phyloP scores from a whole-genome alignment of 2,113 vertebrate genomes.

The Antigone vipio region DNA sequence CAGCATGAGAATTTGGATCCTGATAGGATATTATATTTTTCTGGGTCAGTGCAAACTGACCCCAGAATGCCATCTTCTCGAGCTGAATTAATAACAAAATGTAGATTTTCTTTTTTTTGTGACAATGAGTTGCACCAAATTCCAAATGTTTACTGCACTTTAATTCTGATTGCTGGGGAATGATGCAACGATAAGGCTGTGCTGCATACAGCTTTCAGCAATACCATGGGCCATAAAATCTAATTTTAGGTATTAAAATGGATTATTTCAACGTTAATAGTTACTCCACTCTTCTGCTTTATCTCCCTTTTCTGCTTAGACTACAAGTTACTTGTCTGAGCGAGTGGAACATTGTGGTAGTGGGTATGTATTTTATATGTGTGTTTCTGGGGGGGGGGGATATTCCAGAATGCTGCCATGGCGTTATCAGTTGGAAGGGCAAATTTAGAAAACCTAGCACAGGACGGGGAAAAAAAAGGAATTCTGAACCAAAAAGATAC shows the following conservation, averaged over 20 bases:
- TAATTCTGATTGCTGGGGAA: slow-evolving; percentile 1
- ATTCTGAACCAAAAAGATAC: neutral
- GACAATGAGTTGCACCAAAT: neutral
- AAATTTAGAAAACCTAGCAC: neutral
- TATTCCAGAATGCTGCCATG: neutral
- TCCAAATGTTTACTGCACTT: neutral
- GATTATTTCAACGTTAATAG: slow-evolving; percentile 11
- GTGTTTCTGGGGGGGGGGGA: neutral
- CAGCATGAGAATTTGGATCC: neutral
- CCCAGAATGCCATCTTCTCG: neutral
- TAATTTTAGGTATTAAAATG: slow-evolving; percentile 36
- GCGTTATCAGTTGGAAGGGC: neutral
- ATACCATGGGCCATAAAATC: slow-evolving; percentile 1
- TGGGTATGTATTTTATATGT: neutral
- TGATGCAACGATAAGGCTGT: neutral
- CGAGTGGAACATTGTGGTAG: neutral
- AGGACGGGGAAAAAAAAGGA: neutral
- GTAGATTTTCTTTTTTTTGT: neutral
- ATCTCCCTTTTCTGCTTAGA: neutral
- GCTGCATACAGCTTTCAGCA: neutral
- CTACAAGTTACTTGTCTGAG: neutral
- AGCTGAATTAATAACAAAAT: neutral
- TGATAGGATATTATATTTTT: neutral
- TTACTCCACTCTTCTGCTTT: neutral
- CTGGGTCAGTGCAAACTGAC: neutral